These are phyloP conservation scores for Dichetophora obliterata DNA, from an alignment of 2,888 invertebrate species.

Conservation along the genomic window DNA sequence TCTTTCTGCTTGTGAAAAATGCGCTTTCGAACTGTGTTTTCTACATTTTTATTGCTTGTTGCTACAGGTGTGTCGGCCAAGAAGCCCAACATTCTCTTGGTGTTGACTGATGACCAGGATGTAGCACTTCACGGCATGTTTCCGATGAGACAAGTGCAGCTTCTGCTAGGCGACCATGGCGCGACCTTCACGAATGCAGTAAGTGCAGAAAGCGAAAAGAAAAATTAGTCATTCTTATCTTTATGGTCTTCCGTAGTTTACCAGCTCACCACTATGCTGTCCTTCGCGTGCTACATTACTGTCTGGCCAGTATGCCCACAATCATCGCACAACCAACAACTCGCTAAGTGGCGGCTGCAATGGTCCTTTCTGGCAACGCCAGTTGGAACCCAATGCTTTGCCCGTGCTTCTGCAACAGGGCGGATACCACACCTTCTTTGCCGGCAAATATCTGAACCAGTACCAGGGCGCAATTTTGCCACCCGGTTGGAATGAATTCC, in stretches of 20 bases:
- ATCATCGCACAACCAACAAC: constrained; percentile 84
- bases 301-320: constrained; percentile 87
- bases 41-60: background rate
- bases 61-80: background rate
- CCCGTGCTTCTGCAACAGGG: constrained; percentile 76
- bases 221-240: constrained; percentile 1
- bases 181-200: constrained; percentile 82
- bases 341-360: constrained; percentile 84
- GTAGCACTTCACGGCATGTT: constrained; percentile 80
- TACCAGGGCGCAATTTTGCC: constrained; percentile 79
- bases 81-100: constrained; percentile 80
- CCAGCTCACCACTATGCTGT: constrained; percentile 88
- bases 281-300: constrained; percentile 90
- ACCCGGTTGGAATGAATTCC: constrained; percentile 89
- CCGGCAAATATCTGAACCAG: constrained; percentile 94
- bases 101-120: constrained; percentile 91
- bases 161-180: constrained; percentile 76
- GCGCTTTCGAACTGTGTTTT: background rate
- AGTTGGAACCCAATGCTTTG: constrained; percentile 77
- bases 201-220: constrained; percentile 65
- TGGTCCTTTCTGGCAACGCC: constrained; percentile 76
- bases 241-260: constrained; percentile 76
- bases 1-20: background rate
- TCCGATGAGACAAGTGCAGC: constrained; percentile 77
- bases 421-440: constrained; percentile 88